These are phyloP conservation scores for Chaetops frenatus DNA, from an alignment of 2,113 vertebrate genomes.

Conservation along the genomic window DNA sequence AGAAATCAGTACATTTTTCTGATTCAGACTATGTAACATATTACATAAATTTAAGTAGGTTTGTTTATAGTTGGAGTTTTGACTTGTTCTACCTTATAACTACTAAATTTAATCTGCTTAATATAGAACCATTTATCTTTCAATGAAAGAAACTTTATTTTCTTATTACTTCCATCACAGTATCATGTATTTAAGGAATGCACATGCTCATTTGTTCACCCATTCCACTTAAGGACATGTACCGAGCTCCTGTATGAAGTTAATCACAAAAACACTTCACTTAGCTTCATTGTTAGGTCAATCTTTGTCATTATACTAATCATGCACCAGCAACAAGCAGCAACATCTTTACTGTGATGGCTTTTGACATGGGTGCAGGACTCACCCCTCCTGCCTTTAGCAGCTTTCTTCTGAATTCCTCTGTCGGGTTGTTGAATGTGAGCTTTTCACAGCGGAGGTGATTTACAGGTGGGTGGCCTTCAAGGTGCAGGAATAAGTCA, in stretches of 20 bases:
- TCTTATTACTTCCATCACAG: neutral
- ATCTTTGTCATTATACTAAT: neutral
- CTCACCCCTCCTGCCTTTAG: constrained; percentile 87
- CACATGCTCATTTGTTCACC: neutral
- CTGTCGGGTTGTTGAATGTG: constrained; percentile 89
- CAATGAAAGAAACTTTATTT: neutral
- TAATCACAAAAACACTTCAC: neutral
- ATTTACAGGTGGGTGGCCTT: constrained; percentile 90
- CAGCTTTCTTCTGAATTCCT: constrained; percentile 87
- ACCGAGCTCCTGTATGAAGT: neutral
- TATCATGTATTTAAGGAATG: neutral
- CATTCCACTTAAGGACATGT: neutral
- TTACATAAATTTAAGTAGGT: neutral
- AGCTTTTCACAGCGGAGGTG: constrained; percentile 91
- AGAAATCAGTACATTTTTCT: neutral
- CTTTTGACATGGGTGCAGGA: constrained; percentile 23
- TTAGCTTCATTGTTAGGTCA: neutral
- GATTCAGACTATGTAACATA: neutral
- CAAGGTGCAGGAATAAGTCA: constrained; percentile 90
- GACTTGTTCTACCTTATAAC: neutral
- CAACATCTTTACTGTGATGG: neutral
- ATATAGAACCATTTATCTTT: neutral
- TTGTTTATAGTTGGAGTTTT: neutral
- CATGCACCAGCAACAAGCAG: neutral
- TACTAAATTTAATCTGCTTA: neutral